Evolutionary conservation across 2,113 vertebrate genomes (phyloP).

Genomic region (Myocastor coypus): DNA sequence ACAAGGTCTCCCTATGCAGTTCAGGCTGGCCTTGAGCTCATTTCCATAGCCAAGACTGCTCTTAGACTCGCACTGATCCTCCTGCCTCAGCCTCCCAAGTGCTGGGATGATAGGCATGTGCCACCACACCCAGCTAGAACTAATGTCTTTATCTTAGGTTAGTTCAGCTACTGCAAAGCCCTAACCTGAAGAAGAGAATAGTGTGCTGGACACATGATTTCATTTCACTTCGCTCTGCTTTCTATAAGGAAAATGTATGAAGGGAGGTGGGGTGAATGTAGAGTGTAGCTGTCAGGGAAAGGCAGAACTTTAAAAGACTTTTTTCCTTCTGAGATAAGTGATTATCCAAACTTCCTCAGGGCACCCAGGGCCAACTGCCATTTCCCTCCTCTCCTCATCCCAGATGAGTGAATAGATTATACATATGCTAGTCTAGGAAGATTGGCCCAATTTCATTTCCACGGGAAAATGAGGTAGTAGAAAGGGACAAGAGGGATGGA

Average conservation of each 20-base stretch:
- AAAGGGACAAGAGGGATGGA: not conserved
- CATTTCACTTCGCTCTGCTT: not conserved
- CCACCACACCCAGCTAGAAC: not conserved
- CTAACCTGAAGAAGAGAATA: not conserved
- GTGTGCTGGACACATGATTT: not conserved
- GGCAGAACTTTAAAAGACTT: not conserved
- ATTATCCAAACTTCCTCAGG: not conserved
- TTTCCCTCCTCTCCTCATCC: not conserved
- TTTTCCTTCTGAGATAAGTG: not conserved
- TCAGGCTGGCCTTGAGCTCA: no score
- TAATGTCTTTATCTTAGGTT: not conserved
- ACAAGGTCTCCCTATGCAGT: no score
- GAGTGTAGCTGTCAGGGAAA: not conserved
- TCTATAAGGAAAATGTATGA: constrained; percentile 22
- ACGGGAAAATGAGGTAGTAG: not conserved
- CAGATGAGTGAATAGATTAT: not conserved
- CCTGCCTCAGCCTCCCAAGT: no score
- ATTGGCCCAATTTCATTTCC: not conserved
- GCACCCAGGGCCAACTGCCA: not conserved
- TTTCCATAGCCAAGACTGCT: no score
- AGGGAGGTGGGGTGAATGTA: not conserved
- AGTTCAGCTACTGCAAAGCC: not conserved
- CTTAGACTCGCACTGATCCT: no score
- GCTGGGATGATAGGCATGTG: no score
- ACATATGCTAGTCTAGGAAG: not conserved